A percentile compares a stretch with the other conserved stretches of the same genome.
phyloP scores from a whole-genome alignment of 2,113 vertebrate genomes.

The Columba janthina region DNA sequence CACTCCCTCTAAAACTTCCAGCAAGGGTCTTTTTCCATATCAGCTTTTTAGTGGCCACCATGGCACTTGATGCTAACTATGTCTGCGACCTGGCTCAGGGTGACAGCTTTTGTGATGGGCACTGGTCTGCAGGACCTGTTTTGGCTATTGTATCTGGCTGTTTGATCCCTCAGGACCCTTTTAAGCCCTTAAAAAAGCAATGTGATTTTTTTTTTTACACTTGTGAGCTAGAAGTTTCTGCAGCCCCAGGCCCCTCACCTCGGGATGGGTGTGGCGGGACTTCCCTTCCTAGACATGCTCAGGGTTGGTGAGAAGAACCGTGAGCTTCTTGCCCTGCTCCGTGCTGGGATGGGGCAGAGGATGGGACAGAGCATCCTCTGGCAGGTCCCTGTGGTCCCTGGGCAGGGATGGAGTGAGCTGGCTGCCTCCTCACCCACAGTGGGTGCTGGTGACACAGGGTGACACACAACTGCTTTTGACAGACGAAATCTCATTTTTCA shows the following conservation, averaged over 20 bases:
- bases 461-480: not conserved
- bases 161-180: not conserved
- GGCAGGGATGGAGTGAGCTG: not conserved
- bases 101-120: not conserved
- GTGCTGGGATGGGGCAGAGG: not conserved
- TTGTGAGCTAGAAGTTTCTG: not conserved
- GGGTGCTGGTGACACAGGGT: not conserved
- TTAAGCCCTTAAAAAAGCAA: not conserved
- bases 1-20: not conserved
- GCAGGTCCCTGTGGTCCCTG: accelerated
- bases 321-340: accelerated
- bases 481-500: not conserved
- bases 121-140: not conserved
- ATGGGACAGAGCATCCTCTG: too few species aligned
- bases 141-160: not conserved
- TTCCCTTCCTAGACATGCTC: not conserved
- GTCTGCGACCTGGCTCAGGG: not conserved
- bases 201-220: not conserved
- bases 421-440: accelerated
- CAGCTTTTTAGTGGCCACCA: not conserved
- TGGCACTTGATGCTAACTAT: not conserved
- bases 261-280: not conserved
- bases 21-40: not conserved
- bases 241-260: not conserved
- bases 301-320: accelerated